phyloP scores from a whole-genome alignment of 1,140 invertebrate species.

The Gonatopus flavifemur region DNA sequence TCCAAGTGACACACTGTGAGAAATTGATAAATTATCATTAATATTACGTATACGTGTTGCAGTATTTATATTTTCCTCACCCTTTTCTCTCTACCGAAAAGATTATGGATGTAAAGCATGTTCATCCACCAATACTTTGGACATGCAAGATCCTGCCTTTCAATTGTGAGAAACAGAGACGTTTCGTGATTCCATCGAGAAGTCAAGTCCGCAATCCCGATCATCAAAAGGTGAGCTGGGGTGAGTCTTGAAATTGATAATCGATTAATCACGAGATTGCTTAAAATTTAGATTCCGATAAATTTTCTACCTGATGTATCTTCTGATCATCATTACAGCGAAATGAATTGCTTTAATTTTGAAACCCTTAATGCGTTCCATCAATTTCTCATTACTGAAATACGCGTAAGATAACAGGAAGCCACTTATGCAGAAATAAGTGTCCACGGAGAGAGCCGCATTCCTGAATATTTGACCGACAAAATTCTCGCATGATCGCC shows the following conservation, averaged over 20 bases:
- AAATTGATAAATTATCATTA: slow-evolving; percentile 4
- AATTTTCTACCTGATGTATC: slow-evolving; percentile 54
- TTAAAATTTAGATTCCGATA: neutral
- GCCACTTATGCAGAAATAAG: slow-evolving; percentile 57
- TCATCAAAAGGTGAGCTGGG: slow-evolving; percentile 56
- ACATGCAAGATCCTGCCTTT: slow-evolving; percentile 57
- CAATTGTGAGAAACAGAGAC: slow-evolving; percentile 57
- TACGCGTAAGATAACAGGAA: slow-evolving; percentile 54
- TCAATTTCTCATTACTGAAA: slow-evolving; percentile 36
- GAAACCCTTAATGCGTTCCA: slow-evolving; percentile 21
- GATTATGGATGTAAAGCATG: slow-evolving; percentile 66
- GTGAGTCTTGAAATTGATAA: too few relatives aligned
- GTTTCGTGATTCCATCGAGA: slow-evolving; percentile 54
- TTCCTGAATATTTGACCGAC: slow-evolving; percentile 49
- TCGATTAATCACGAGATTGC: neutral
- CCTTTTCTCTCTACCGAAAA: slow-evolving; percentile 58
- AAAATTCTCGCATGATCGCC: slow-evolving; percentile 40
- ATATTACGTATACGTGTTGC: too few relatives aligned
- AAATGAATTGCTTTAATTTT: slow-evolving; percentile 42
- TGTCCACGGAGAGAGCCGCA: slow-evolving; percentile 55
- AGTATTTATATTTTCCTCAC: too few relatives aligned
- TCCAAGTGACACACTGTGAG: slow-evolving; percentile 74
- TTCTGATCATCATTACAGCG: slow-evolving; percentile 34
- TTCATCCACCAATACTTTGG: slow-evolving; percentile 68
- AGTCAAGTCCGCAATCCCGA: slow-evolving; percentile 58